Conservation (phyloP, 2,113 vertebrate species). For the Periophthalmodon schlosseri region DNA sequence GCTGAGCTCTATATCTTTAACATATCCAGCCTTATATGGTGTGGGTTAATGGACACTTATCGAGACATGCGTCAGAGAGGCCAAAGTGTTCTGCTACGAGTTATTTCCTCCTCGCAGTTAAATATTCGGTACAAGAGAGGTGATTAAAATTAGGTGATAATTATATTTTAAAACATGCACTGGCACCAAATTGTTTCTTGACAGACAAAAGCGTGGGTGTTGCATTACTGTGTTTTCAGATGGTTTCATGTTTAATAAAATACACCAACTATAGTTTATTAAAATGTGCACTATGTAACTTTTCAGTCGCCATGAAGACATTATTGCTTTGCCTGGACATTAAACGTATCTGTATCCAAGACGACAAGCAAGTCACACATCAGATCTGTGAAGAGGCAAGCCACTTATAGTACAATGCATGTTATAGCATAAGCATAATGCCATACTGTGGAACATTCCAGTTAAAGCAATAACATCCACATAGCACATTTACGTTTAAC, state of each 20-base stretch:
- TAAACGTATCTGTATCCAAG: no score
- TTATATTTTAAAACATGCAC: conserved; percentile 1
- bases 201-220: background rate
- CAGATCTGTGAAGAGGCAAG: no score
- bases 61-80: background rate
- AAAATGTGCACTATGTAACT: background rate
- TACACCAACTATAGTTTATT: background rate
- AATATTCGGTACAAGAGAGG: background rate
- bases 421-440: no score
- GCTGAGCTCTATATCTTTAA: background rate
- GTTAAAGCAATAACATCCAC: background rate
- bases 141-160: background rate
- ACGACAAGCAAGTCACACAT: no score
- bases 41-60: background rate
- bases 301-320: background rate
- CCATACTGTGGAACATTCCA: background rate
- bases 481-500: background rate
- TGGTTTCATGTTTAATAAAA: background rate
- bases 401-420: no score
- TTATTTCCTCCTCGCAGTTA: background rate
- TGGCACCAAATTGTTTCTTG: background rate
- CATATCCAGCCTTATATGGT: conserved; percentile 1
- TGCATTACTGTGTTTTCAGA: background rate
- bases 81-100: background rate
- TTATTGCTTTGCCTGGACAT: no score